Evolutionary conservation across 2,113 vertebrate species (phyloP), one percentile per base, ranked within the genome.

Genomic region (Aegithalos caudatus): DNA sequence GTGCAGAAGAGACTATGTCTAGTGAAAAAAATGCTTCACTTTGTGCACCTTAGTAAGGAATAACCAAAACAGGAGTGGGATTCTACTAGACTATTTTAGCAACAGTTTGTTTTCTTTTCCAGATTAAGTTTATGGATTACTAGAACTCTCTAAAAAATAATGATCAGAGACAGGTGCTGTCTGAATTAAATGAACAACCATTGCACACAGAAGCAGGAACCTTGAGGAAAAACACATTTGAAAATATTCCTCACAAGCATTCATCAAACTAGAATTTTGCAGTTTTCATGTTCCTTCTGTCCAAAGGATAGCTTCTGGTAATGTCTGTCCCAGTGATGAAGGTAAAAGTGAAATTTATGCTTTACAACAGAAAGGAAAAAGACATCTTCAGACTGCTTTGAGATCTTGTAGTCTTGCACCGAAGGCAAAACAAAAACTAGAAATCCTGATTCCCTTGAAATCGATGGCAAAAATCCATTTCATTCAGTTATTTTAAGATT

Each of bases 151-250:
- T 31, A 73, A 95, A 95, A 95, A 94, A 82, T 85, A 88, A 95
- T 77, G 71, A 90, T 93, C 85, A 86, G 85, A 93, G 60, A 80
- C 84, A 93, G 67, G 74, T 95, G 93, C 67, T 93, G 58, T 74
- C 82, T 96, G 85, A 88, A 81, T 86, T 83, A 92, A 90, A 93
- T 64, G 74, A 95, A 86, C 84, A 94, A 67, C 42, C 42, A 45
- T 17, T 88, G 79, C 82, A 78, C 51, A 60, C 17, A 74, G 76
- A 94, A 96, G 44, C 38, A 93, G 76, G 82, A 96, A 94, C 90
- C 94, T 95, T 92, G 64, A 92, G 93, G 96, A 96, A 95, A 95
- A 97, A 90, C 48, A 88, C 71, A 67, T 90, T 91, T 86, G 71
- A 95, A 85, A 95, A 92, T 66, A 88, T 45, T 90, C 60, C 67